Percentiles rank a stretch among this genome's conserved stretches.
phyloP scores from a whole-genome alignment of 2,797 vertebrate genomes.

The Enteromius afrohamiltoni region DNA sequence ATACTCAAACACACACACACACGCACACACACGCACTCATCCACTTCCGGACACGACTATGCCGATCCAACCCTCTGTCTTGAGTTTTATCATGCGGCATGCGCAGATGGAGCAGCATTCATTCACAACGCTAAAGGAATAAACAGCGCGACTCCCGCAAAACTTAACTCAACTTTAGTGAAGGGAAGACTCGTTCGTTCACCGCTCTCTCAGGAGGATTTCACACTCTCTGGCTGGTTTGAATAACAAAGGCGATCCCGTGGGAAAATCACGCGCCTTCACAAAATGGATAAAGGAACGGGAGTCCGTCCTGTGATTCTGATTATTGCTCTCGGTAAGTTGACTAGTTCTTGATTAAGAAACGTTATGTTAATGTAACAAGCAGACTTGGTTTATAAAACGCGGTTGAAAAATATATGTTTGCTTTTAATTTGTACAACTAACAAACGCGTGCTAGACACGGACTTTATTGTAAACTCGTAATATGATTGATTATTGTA shows the following conservation, averaged over 20 bases:
- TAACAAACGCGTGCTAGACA: background rate
- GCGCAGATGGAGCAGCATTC: background rate
- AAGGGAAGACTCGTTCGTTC: background rate
- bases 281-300: slow-evolving; percentile 51
- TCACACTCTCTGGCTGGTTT: slow-evolving; percentile 10
- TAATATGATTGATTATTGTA: background rate
- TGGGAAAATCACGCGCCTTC: slow-evolving; percentile 49
- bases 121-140: background rate
- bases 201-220: background rate
- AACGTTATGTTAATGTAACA: background rate
- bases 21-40: background rate
- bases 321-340: slow-evolving; percentile 53
- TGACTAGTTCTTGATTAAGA: too few relatives aligned
- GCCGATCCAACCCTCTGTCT: slow-evolving; percentile 13
- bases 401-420: background rate
- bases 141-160: background rate
- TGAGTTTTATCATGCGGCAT: slow-evolving; percentile 42
- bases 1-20: slow-evolving; percentile 38
- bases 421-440: background rate
- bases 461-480: background rate
- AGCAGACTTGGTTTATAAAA: background rate
- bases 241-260: slow-evolving; percentile 54
- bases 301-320: slow-evolving; percentile 10
- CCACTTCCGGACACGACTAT: slow-evolving; percentile 52
- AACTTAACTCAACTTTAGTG: slow-evolving; percentile 14